Evolutionary conservation across 2,797 vertebrate species (phyloP), one percentile per base, ranked within the genome.

Genomic region (Poecilia gillii): DNA sequence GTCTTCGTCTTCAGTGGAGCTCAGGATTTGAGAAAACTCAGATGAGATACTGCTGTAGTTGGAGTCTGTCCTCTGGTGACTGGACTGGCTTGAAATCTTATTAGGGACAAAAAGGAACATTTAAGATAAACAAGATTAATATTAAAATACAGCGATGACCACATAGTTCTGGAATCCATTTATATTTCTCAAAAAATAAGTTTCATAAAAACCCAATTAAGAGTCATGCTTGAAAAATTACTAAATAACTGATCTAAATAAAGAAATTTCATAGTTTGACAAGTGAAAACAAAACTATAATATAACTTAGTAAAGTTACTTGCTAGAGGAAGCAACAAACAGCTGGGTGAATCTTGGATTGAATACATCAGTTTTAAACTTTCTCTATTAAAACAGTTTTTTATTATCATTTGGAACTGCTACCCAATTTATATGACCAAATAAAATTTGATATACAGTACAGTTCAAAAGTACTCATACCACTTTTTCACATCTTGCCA

Each of bases 41-140:
- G 97, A 98, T 62, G 97, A 97, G 84, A 96, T 97, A 87, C 96
- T 98, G 91, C 97, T 99, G 88, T 97, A 97, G 76, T 95, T 97
- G 33, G 98, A 99, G 88, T 98, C 97, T 0, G 94, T 96, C 87
- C 96, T 96, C 89, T 92, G 96, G 88, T 96, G 97, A 81, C 94
- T 94, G 59, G 91, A 94, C 85, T 96, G 97, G 64, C 91, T 93
- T 76, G 96, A 88, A 81, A 85, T 96, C 98, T 99, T 91, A 5
- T 84, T 57, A 62, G 9, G n/a, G 8, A 25, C 9, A 20, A 66
- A 16, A 79, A n/a, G 71, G 33, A 68, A 77, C 2, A 74, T 13
- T n/a, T 57, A 36, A 51, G 0, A 78, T 33, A 8, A 46, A 72
- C 25, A 28, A 23, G n/a, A 28, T 45, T 45, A 3, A 45, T 14